Conservation (phyloP, 2,113 vertebrate genomes). For the Mormoops blainvillei region DNA sequence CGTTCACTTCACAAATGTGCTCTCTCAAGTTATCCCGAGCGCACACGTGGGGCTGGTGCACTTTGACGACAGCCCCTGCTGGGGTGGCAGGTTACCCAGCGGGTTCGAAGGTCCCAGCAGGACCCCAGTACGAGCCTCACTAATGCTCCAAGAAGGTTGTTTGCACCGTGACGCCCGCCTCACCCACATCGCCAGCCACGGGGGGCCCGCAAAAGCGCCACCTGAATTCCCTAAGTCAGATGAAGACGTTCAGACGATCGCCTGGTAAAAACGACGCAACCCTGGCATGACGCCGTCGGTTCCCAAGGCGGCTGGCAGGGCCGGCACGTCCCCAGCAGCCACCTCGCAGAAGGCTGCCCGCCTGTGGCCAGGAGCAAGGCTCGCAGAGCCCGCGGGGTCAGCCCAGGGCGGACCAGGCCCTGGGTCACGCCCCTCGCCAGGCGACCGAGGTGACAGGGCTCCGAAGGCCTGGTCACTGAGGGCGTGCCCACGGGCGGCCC, state of each 20-base stretch:
- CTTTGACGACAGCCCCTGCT: rapidly evolving
- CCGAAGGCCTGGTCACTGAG: rapidly evolving
- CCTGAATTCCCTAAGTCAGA: background rate
- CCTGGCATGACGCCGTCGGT: too few species aligned
- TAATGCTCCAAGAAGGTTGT: background rate
- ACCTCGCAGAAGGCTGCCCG: background rate
- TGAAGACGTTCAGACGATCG: background rate
- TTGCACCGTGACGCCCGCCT: background rate
- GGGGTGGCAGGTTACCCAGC: too few species aligned
- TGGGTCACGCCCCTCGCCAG: rapidly evolving
- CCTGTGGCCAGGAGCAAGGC: too few species aligned
- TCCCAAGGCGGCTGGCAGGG: too few species aligned
- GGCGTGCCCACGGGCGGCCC: rapidly evolving
- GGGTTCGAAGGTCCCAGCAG: too few species aligned
- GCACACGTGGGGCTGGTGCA: background rate
- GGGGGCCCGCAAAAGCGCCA: background rate
- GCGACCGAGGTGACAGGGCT: rapidly evolving
- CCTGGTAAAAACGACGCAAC: background rate
- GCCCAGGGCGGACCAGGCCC: background rate
- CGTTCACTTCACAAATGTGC: too few species aligned
- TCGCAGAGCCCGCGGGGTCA: too few species aligned
- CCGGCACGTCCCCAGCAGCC: too few species aligned
- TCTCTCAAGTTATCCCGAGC: background rate
- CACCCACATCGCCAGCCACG: background rate
- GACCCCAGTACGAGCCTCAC: too few species aligned